Conservation (phyloP, 2,113 vertebrate species). For the Daubentonia madagascariensis region DNA sequence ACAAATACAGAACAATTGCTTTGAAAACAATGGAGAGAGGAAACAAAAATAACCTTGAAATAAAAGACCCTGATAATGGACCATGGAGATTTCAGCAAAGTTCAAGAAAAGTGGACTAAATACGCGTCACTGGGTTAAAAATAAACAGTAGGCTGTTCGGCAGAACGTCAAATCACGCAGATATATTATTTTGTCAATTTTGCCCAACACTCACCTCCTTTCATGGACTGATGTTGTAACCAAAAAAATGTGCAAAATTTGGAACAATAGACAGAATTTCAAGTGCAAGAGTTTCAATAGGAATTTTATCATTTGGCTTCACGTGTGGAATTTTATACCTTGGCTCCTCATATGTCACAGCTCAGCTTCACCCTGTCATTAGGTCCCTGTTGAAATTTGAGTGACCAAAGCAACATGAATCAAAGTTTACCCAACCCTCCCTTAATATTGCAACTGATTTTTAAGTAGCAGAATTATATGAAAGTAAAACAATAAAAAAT, state of each 20-base stretch:
- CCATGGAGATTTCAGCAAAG: not conserved
- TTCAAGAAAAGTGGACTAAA: not conserved
- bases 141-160: not conserved
- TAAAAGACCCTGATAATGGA: not conserved
- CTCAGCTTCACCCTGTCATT: rapidly evolving
- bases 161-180: not conserved
- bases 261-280: not conserved
- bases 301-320: not conserved
- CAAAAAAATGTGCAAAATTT: not conserved
- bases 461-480: not conserved
- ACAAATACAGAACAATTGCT: not conserved
- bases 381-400: not conserved
- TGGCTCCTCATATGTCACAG: rapidly evolving
- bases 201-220: not conserved
- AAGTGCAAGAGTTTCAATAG: not conserved
- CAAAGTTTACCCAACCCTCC: not conserved
- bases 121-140: not conserved
- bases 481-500: not conserved
- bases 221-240: not conserved
- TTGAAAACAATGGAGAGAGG: not conserved
- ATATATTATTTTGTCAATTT: not conserved
- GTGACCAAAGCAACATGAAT: not conserved
- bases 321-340: not conserved
- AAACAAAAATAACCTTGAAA: not conserved
- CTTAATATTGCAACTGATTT: not conserved